These are phyloP conservation scores for Oncopodura yosiiana DNA, from an alignment of 1,140 invertebrate species.

Conservation along the genomic window DNA sequence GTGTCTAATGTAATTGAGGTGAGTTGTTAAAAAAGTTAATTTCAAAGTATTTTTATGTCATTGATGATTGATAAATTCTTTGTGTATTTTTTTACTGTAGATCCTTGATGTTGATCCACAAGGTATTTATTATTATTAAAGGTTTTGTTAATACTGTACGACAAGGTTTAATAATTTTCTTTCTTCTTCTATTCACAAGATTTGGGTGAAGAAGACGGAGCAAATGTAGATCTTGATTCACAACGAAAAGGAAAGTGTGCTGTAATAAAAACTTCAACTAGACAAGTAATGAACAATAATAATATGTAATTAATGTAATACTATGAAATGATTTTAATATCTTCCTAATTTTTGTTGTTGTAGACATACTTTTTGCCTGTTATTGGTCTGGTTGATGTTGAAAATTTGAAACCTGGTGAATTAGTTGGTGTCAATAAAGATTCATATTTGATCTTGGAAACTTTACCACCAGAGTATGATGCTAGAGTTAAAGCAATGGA, in stretches of 20 bases:
- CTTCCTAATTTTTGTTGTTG: conserved; percentile 24
- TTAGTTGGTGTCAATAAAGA: conserved; percentile 99
- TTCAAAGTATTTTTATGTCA: not conserved
- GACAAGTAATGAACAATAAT: conserved; percentile 50
- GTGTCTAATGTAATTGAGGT: conserved; percentile 98
- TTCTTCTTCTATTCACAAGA: no score
- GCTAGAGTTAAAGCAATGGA: conserved; percentile 99
- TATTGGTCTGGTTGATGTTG: conserved; percentile 95
- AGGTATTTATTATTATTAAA: no score
- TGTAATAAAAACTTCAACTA: conserved; percentile 97
- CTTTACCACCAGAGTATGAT: conserved; percentile 95
- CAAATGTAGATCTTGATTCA: conserved; percentile 95
- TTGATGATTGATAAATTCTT: conserved; percentile 1
- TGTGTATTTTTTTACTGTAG: conserved; percentile 38
- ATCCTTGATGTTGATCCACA: conserved; percentile 92
- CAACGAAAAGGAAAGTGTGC: conserved; percentile 98
- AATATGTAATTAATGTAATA: conserved; percentile 4
- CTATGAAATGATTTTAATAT: conserved; percentile 4
- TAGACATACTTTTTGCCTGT: conserved; percentile 98
- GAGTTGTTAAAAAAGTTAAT: conserved; percentile 26
- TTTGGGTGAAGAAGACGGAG: conserved; percentile 93
- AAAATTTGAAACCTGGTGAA: conserved; percentile 94
- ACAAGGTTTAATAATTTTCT: no score
- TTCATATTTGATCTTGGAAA: conserved; percentile 96
- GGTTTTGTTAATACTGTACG: no score